Evolutionary conservation across 2,113 vertebrate species (phyloP).

Genomic region (Columba livia): DNA sequence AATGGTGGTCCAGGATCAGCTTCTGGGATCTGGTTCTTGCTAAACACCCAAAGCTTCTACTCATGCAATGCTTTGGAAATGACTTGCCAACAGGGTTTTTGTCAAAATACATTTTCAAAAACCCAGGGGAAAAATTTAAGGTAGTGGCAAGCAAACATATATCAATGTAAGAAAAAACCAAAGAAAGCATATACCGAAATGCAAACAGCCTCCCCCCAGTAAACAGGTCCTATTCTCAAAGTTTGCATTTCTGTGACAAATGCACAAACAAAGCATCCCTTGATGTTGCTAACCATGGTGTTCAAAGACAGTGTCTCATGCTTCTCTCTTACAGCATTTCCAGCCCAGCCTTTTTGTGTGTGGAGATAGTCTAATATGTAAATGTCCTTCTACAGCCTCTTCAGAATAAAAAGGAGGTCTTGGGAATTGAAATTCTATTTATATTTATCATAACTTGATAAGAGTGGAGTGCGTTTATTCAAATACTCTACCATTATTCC

Average conservation of each 20-base stretch:
- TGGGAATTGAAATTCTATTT: slow-evolving; percentile 63
- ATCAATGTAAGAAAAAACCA: neutral
- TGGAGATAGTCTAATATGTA: slow-evolving; percentile 15
- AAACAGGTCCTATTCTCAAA: neutral
- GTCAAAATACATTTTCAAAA: neutral
- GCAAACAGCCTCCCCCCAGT: neutral
- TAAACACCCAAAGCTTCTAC: neutral
- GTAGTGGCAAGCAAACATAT: neutral
- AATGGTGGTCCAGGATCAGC: neutral
- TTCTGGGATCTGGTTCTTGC: neutral
- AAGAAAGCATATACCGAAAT: neutral
- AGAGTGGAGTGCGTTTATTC: slow-evolving; percentile 65
- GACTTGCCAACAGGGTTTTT: neutral
- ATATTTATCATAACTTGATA: slow-evolving; percentile 72
- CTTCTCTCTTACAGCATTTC: slow-evolving; percentile 30
- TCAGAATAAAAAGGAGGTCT: slow-evolving; percentile 39
- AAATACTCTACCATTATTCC: slow-evolving; percentile 73
- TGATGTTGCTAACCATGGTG: neutral
- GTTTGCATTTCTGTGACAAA: slow-evolving; percentile 7
- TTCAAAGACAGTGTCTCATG: neutral
- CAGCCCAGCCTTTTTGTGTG: slow-evolving; percentile 38
- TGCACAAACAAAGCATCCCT: neutral
- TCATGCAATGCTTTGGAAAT: neutral
- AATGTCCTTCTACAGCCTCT: slow-evolving; percentile 12
- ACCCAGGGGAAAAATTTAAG: neutral